Percentiles rank a stretch among this genome's conserved stretches.
Conservation (phyloP, 2,113 vertebrate genomes). For the Neolamprologus ventralis region DNA sequence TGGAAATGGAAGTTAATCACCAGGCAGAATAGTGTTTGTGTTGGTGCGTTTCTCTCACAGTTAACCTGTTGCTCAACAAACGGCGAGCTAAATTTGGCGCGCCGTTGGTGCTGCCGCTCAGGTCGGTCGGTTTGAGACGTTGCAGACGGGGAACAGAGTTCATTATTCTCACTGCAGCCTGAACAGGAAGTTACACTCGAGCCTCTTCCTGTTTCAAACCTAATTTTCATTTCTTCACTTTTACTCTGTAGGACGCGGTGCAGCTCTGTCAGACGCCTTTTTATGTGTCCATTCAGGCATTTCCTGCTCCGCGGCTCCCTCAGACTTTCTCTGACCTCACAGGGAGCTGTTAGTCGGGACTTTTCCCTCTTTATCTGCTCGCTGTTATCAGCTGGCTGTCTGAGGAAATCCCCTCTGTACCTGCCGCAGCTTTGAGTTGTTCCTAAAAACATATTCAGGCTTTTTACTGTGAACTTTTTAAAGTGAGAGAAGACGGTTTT, state of each 20-base stretch:
- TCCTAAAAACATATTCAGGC: not conserved
- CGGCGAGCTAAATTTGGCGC: not conserved
- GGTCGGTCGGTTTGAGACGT: not conserved
- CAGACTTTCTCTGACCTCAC: not conserved
- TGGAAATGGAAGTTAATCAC: not conserved
- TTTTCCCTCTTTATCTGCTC: not conserved
- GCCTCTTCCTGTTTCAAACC: not conserved
- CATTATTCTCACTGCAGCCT: not conserved
- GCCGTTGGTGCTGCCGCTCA: not conserved
- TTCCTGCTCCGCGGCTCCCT: not conserved
- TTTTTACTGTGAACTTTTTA: not conserved
- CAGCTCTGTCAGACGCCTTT: rapidly evolving
- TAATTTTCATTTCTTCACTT: not conserved
- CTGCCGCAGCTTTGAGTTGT: not conserved
- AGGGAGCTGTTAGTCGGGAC: not conserved
- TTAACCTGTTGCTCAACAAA: not conserved
- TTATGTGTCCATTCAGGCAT: not conserved
- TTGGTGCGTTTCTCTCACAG: not conserved
- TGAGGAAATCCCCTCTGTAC: not conserved
- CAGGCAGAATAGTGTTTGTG: not conserved
- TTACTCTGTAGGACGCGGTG: rapidly evolving
- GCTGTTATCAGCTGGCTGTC: not conserved
- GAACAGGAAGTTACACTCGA: not conserved
- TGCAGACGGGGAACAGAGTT: not conserved
- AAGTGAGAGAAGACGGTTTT: rapidly evolving